Evolutionary conservation across 2,888 invertebrate genomes (phyloP).

Genomic region (Pollenia angustigena): DNA sequence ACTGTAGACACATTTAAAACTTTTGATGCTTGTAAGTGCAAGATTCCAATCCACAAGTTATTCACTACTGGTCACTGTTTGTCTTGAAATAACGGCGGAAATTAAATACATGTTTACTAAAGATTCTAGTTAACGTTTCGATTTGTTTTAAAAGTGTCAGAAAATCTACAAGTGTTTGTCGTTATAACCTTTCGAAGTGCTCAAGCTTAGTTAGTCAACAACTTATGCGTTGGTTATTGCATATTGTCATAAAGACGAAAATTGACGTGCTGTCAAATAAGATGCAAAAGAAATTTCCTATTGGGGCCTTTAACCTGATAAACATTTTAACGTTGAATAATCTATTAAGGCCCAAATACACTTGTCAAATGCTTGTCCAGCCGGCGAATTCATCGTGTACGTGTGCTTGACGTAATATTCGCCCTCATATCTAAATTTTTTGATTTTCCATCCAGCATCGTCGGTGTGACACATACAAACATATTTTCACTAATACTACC

Average conservation of each 20-base stretch:
- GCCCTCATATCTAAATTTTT: too few relatives aligned
- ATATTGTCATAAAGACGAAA: neutral
- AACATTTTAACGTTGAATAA: neutral
- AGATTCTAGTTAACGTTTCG: neutral
- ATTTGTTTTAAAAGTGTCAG: neutral
- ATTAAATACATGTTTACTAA: neutral
- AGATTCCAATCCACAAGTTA: neutral
- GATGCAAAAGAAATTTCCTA: neutral
- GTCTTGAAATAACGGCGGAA: slow-evolving; percentile 31
- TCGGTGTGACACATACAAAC: too few relatives aligned
- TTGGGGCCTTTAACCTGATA: neutral
- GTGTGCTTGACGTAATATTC: too few relatives aligned
- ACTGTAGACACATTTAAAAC: slow-evolving; percentile 6
- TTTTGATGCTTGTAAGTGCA: neutral
- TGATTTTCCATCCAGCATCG: too few relatives aligned
- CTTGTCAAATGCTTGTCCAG: too few relatives aligned
- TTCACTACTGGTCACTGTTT: slow-evolving; percentile 18
- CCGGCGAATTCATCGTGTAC: too few relatives aligned
- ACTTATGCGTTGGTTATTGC: neutral
- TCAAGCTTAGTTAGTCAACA: neutral
- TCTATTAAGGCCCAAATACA: too few relatives aligned
- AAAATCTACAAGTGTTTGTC: neutral
- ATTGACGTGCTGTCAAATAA: neutral
- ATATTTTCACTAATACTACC: too few relatives aligned
- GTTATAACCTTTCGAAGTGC: neutral